A percentile compares a stretch with the other conserved stretches of the same genome.
These are phyloP conservation scores for Pogona vitticeps DNA, from an alignment of 2,113 vertebrate genomes.

Conservation along the genomic window DNA sequence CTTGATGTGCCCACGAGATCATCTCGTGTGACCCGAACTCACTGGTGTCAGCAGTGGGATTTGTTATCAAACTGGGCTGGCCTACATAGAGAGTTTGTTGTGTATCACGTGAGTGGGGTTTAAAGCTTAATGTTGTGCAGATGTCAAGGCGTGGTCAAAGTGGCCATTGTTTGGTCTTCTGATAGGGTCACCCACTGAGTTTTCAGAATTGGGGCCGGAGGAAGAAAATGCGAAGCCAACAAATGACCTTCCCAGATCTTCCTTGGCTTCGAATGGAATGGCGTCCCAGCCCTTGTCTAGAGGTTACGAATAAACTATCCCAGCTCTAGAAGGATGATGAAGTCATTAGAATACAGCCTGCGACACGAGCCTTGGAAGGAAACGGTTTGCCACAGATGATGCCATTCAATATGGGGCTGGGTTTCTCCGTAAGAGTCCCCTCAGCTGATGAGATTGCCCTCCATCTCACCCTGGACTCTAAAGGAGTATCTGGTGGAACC, in stretches of 20 bases:
- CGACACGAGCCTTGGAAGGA: no score
- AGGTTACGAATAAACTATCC: no score
- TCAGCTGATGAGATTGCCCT: no score
- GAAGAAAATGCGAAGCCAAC: no score
- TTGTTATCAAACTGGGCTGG: background rate
- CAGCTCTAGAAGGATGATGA: background rate
- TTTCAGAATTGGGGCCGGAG: background rate
- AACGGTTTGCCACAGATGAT: no score
- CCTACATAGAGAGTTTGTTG: background rate
- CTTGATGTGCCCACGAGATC: no score
- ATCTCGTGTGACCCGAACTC: no score
- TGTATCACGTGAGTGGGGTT: background rate
- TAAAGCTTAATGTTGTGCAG: background rate
- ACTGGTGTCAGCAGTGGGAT: background rate
- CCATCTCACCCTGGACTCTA: background rate
- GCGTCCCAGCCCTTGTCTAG: no score
- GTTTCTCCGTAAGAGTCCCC: background rate
- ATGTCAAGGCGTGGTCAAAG: background rate
- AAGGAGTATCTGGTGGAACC: no score
- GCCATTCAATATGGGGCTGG: background rate
- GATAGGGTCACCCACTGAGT: background rate
- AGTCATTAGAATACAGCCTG: background rate
- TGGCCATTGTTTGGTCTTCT: no score
- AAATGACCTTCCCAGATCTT: no score
- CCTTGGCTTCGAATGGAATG: no score